Conservation (phyloP, 2,113 vertebrate genomes). For the Anarrhichthys ocellatus region DNA sequence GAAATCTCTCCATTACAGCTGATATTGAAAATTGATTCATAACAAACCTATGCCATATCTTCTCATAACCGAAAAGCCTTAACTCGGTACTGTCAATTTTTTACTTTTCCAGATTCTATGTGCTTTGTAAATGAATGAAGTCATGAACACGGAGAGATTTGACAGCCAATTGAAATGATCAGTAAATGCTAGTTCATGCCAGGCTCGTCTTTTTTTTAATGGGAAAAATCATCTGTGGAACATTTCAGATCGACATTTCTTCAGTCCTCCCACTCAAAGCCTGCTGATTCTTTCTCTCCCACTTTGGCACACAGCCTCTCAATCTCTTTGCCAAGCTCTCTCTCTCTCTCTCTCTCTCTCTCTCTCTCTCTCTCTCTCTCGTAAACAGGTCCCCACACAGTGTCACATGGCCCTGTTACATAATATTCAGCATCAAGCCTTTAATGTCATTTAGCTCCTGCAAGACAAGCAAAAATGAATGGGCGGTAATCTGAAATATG, state of each 20-base stretch:
- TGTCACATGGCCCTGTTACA: constrained; percentile 53
- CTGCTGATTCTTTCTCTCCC: constrained; percentile 49
- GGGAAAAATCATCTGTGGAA: constrained; percentile 15
- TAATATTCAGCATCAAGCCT: constrained; percentile 44
- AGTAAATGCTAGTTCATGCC: neutral
- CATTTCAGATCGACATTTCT: constrained; percentile 30
- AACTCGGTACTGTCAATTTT: neutral
- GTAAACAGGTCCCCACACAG: constrained; percentile 34
- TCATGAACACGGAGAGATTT: constrained; percentile 1
- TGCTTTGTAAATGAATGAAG: constrained; percentile 1
- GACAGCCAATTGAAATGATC: neutral
- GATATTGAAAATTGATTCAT: neutral
- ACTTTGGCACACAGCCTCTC: constrained; percentile 41
- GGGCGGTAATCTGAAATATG: constrained; percentile 27
- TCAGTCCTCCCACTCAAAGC: constrained; percentile 61
- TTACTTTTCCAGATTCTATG: neutral
- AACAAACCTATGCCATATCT: neutral
- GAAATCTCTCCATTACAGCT: neutral
- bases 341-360: constrained; percentile 3
- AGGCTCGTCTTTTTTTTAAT: neutral
- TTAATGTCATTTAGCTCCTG: constrained; percentile 43
- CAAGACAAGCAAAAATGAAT: constrained; percentile 26
- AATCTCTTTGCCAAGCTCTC: constrained; percentile 30
- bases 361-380: constrained; percentile 12
- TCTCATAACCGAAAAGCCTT: neutral